Evolutionary conservation across 2,888 invertebrate species (phyloP), one percentile per base, ranked within the genome.

Genomic region (Meloe dianella): DNA sequence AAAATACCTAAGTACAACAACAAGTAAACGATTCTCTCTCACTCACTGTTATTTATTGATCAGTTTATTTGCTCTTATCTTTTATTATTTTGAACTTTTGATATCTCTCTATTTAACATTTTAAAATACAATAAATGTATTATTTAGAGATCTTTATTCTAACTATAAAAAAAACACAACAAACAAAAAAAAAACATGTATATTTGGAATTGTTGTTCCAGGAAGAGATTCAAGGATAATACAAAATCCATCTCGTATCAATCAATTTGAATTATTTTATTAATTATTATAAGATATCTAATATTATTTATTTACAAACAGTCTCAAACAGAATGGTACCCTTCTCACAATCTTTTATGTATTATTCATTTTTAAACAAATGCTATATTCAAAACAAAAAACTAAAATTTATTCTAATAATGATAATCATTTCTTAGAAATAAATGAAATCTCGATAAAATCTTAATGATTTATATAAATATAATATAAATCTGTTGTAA

Each of bases 321-420:
- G 68, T 68, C 68, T 68, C 62, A 41, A 68, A 68, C 57, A 59
- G 56, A 68, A 65, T 65, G 68, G 60, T 68, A 68, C 61, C 65
- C 68, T 65, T 57, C 35, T 32, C n/a, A n/a, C n/a, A n/a, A n/a
- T 38, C 38, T 27, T 27, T 27, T 27, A 35, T 7, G 62, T 54
- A 27, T 14, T 51, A 64, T 20, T 32, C 17, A 30, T 58, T 58
- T 64, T 54, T 38, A 60, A 60, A 51, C 27, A 60, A 41, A 32
- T 32, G 32, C 32, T 32, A 9, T 6, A 32, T 32, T 32, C 32
- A 41, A 41, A 41, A 41, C 12, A 35, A 32, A 2, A 32, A 32
- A 32, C 32, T n/a, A n/a, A n/a, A n/a, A n/a, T n/a, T 32, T 32
- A 32, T 32, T 8, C 32, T 32, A 32, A 32, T 32, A 1, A 32